Evolutionary conservation across 92 coral and sea anemone species (phyloP), one percentile per base, ranked within the genome.

Genomic region (Phymanthus crucifer): DNA sequence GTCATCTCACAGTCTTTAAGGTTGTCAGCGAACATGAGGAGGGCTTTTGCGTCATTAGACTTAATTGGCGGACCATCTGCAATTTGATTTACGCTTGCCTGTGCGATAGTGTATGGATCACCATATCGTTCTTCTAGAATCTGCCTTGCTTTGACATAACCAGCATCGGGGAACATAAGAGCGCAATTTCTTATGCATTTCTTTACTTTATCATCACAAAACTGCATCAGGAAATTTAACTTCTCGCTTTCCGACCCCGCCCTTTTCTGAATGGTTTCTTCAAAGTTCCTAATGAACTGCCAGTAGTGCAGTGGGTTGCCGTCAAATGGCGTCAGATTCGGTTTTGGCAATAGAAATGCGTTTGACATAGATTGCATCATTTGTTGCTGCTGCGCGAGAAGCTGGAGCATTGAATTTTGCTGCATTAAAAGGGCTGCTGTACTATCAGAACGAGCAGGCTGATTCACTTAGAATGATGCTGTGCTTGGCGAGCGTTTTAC

Each of bases 91-190:
- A 87, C 74, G 77, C 64, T 19, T 13, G 80, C 79, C 32, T 27
- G 67, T 19, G 88, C 80, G 23, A 87, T 87, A 23, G 65, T 70
- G 47, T 83, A 67, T 31, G 83, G 80, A 24, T 83, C 76, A 4
- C 91, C 91, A 29, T 83, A 87, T 40, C 88, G 83, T 50, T 84
- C 88, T 61, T 73, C 57, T 12, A 83, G 50, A 19, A 74, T 67
- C 3, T 58, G 77, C 26, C 72, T 87, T 78, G 90, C 87, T 57
- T 70, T 84, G 26, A 87, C 87, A 12, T 80, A 67, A n/a, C n/a
- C n/a, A n/a, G n/a, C n/a, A n/a, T n/a, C n/a, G n/a, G n/a, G n/a
- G n/a, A n/a, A n/a, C n/a, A n/a, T n/a, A n/a, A 24, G 71, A 66
- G 71, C n/a, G n/a, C n/a, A n/a, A n/a, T n/a, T n/a, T n/a, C n/a